These are phyloP conservation scores for Drosophila sordidula DNA, from an alignment of 2,888 invertebrate species.

Conservation along the genomic window DNA sequence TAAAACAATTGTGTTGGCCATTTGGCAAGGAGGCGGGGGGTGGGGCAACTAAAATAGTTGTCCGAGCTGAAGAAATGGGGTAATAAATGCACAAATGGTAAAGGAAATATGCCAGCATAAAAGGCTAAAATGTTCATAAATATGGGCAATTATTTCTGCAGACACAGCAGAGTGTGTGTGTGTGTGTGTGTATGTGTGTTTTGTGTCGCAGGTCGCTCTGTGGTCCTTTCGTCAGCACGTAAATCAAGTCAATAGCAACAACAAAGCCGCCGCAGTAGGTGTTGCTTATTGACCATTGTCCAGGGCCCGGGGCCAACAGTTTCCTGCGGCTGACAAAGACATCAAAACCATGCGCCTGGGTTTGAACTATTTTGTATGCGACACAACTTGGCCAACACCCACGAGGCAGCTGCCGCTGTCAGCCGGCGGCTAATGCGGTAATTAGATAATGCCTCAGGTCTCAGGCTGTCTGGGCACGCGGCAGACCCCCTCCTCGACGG, in stretches of 20 bases:
- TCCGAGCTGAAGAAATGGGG: slow-evolving; percentile 47
- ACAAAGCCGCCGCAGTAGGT: slow-evolving; percentile 60
- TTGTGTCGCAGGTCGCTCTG: slow-evolving; percentile 38
- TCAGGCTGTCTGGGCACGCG: slow-evolving; percentile 59
- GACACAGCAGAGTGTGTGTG: slow-evolving; percentile 37
- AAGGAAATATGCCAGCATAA: slow-evolving; percentile 77
- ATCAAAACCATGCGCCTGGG: slow-evolving; percentile 56
- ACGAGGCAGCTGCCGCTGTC: slow-evolving; percentile 60
- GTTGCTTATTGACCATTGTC: slow-evolving; percentile 62
- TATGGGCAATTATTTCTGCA: slow-evolving; percentile 79
- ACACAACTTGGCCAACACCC: slow-evolving; percentile 55
- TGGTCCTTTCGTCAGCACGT: slow-evolving; percentile 82
- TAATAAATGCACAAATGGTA: slow-evolving; percentile 56
- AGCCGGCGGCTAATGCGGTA: slow-evolving; percentile 68
- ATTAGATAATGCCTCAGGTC: slow-evolving; percentile 69
- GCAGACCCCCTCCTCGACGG: slow-evolving; percentile 41
- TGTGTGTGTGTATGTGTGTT: slow-evolving; percentile 10
- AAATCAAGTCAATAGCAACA: slow-evolving; percentile 71
- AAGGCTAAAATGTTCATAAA: slow-evolving; percentile 82
- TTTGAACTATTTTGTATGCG: slow-evolving; percentile 64
- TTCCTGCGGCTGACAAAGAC: slow-evolving; percentile 68
- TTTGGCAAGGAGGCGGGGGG: slow-evolving; percentile 2
- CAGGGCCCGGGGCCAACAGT: slow-evolving; percentile 43
- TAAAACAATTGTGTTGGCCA: slow-evolving; percentile 67
- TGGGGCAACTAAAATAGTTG: slow-evolving; percentile 72